Evolutionary conservation across 2,888 invertebrate genomes (phyloP), one percentile per base, ranked within the genome.

Genomic region (Tachina fera): DNA sequence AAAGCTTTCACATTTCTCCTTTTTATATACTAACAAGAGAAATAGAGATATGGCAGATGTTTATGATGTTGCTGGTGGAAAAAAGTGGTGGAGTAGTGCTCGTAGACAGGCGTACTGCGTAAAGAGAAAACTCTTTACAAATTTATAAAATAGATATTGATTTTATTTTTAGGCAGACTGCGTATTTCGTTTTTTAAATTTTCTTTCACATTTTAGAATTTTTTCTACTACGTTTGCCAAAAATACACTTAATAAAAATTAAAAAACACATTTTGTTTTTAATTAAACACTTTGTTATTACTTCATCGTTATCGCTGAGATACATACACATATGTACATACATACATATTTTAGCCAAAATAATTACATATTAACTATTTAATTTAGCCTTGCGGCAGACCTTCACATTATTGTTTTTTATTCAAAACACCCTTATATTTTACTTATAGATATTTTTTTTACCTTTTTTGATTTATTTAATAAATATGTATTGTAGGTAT

Each of bases 151-250:
- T 0, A 31, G 1, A 31, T 81, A 81, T 81, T 75, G 81, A 81
- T 81, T 81, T 80, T 74, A 49, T 51, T 60, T 45, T 60, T 53
- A 13, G n/a, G 45, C 68, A 75, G 75, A 81, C 80, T 68, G 68
- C 75, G 75, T 81, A 81, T 67, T 45, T 70, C 10, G 53, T 67
- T 47, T 45, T 49, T 31, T 6, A 31, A 31, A 14, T 49, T 51
- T 58, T 53, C 43, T 10, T 39, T 68, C 31, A 10, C 67, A 16
- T 60, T 60, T 67, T 22, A 47, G 5, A 31, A 22, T 22, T 41
- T 67, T 58, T 58, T 60, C 51, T 49, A 65, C 45, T 68, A 22
- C 14, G 58, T 49, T 58, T 56, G 0, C 14, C 39, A 39, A 56
- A 79, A 49, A 45, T 45, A 53, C 41, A 14, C 41, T 22, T 10